phyloP scores from a whole-genome alignment of 1,140 invertebrate species.

The Druon quercuslanigerum region DNA sequence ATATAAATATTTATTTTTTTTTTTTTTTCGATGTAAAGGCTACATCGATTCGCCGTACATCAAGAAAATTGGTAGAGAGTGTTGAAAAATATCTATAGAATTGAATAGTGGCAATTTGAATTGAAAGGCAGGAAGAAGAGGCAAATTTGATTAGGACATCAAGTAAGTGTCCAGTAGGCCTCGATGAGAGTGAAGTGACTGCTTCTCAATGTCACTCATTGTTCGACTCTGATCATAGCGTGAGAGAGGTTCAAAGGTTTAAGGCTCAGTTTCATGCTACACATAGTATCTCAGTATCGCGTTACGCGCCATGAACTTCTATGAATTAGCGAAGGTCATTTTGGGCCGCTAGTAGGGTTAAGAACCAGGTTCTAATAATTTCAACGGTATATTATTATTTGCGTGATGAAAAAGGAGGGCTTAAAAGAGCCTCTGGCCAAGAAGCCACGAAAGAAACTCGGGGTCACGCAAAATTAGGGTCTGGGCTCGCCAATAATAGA shows the following conservation, averaged over 20 bases:
- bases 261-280: not conserved
- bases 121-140: not conserved
- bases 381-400: slow-evolving; percentile 8
- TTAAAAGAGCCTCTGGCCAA: not conserved
- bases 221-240: not conserved
- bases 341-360: not conserved
- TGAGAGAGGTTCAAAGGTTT: slow-evolving; percentile 15
- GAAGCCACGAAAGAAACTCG: not conserved
- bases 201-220: not conserved
- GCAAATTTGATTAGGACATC: not conserved
- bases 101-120: not conserved
- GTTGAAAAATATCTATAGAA: not conserved
- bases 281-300: not conserved
- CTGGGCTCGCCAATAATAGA: not conserved
- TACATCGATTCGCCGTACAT: too few relatives aligned
- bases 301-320: slow-evolving; percentile 12
- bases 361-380: slow-evolving; percentile 19
- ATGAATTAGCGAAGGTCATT: slow-evolving; percentile 10
- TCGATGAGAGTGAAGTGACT: not conserved
- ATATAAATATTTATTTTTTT: too few relatives aligned
- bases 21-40: too few relatives aligned
- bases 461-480: slow-evolving; percentile 1
- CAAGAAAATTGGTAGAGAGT: too few relatives aligned
- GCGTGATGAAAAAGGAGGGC: not conserved
- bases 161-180: not conserved